Conservation (phyloP, 2,797 vertebrate genomes). For the Microcaecilia unicolor region DNA sequence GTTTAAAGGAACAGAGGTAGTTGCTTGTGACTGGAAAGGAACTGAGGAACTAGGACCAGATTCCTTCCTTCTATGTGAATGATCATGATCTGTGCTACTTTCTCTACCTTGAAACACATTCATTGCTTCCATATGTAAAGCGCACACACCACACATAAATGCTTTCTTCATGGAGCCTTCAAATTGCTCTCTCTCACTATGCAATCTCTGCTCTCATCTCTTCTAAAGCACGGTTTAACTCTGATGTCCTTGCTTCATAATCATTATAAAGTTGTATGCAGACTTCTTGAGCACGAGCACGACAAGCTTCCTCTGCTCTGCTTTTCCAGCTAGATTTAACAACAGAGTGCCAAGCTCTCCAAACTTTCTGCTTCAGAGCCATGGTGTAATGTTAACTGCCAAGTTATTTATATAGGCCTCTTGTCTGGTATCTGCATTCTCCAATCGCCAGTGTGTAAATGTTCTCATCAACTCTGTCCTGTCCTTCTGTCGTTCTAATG, state of each 20-base stretch:
- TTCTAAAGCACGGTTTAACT: conserved; percentile 74
- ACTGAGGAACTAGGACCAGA: conserved; percentile 29
- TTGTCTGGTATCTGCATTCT: conserved; percentile 62
- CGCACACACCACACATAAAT: conserved; percentile 95
- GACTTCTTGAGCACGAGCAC: conserved; percentile 75
- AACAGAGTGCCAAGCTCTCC: conserved; percentile 70
- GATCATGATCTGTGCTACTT: conserved; percentile 44
- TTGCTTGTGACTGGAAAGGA: conserved; percentile 30
- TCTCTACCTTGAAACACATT: conserved; percentile 78
- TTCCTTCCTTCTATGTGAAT: conserved; percentile 47
- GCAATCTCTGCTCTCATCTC: conserved; percentile 76
- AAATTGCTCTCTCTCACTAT: conserved; percentile 70
- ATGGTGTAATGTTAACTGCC: conserved; percentile 67
- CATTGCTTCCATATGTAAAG: conserved; percentile 92
- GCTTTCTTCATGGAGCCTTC: conserved; percentile 94
- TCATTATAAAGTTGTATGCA: conserved; percentile 73
- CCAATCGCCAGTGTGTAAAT: conserved; percentile 78
- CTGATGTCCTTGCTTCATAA: conserved; percentile 72
- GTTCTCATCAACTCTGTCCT: conserved; percentile 74
- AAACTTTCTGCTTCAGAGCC: conserved; percentile 76
- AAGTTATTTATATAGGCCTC: conserved; percentile 56
- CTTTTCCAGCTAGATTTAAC: conserved; percentile 75
- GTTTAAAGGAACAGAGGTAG: too few relatives aligned
- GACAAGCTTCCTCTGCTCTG: conserved; percentile 74
- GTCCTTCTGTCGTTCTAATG: conserved; percentile 78